phyloP scores from a whole-genome alignment of 1,140 invertebrate species.

The Subanguina moxae region DNA sequence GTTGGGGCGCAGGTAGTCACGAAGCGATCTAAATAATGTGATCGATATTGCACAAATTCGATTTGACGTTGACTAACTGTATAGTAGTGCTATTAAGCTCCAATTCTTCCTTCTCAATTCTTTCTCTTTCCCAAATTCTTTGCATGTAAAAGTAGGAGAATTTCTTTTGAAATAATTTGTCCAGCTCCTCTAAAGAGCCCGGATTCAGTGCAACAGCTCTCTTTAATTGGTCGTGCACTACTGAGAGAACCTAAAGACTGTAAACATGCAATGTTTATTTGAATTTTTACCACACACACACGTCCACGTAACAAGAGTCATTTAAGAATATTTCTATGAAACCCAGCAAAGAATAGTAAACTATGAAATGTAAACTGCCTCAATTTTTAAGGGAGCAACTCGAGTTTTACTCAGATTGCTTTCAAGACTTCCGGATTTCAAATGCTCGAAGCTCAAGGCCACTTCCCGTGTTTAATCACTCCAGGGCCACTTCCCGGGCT shows the following conservation, averaged over 20 bases:
- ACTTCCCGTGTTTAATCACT: no score
- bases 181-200: slow-evolving; percentile 31
- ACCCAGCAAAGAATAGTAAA: no score
- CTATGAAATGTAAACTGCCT: no score
- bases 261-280: no score
- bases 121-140: slow-evolving; percentile 47
- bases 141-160: slow-evolving; percentile 50
- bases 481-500: no score
- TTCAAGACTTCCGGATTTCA: no score
- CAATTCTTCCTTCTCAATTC: slow-evolving; percentile 38
- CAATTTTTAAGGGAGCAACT: no score
- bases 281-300: no score
- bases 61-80: slow-evolving; percentile 22
- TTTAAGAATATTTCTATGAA: no score
- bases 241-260: slow-evolving; percentile 27
- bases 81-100: slow-evolving; percentile 43
- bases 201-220: slow-evolving; percentile 25
- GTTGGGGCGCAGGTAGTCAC: slow-evolving; percentile 30
- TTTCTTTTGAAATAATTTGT: slow-evolving; percentile 33
- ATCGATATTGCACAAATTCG: slow-evolving; percentile 4
- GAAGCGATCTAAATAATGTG: slow-evolving; percentile 23
- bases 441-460: no score
- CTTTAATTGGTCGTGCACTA: slow-evolving; percentile 46
- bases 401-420: no score
- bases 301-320: no score